Conservation (phyloP, 2,113 vertebrate genomes). For the Xenotilapia flavipinnis region DNA sequence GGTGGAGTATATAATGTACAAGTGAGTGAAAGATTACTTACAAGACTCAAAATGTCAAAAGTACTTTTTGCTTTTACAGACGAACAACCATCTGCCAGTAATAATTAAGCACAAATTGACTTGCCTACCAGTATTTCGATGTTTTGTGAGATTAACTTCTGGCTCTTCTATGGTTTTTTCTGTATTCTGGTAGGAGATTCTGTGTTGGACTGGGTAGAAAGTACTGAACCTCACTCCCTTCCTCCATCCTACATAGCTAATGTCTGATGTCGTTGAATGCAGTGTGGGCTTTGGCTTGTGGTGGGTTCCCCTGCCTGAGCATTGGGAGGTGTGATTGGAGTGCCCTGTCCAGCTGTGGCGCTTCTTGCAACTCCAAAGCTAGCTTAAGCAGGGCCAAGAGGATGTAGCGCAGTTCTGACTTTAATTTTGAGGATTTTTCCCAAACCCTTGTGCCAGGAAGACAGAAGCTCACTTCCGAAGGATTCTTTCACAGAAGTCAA, state of each 20-base stretch:
- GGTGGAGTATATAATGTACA: background rate
- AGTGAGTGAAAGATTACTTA: background rate
- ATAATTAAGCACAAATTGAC: background rate
- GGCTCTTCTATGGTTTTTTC: accelerated
- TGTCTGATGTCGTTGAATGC: background rate
- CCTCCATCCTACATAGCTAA: accelerated
- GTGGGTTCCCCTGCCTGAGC: background rate
- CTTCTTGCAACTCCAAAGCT: background rate
- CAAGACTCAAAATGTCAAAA: background rate
- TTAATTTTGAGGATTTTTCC: background rate
- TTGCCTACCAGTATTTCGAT: accelerated
- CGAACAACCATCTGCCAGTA: accelerated
- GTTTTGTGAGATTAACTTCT: background rate
- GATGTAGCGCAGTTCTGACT: background rate
- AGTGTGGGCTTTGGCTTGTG: background rate
- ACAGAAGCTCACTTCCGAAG: accelerated
- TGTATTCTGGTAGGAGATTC: background rate
- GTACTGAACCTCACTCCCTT: background rate
- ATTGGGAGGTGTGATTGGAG: background rate
- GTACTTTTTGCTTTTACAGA: background rate
- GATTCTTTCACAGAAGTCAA: background rate
- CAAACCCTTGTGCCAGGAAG: background rate
- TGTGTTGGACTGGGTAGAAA: background rate
- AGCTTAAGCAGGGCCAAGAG: background rate
- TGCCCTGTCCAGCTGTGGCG: background rate